A percentile compares a stretch with the other conserved stretches of the same genome.
These are phyloP conservation scores for Diarsia dahlii DNA, from an alignment of 2,888 invertebrate genomes.

Conservation along the genomic window DNA sequence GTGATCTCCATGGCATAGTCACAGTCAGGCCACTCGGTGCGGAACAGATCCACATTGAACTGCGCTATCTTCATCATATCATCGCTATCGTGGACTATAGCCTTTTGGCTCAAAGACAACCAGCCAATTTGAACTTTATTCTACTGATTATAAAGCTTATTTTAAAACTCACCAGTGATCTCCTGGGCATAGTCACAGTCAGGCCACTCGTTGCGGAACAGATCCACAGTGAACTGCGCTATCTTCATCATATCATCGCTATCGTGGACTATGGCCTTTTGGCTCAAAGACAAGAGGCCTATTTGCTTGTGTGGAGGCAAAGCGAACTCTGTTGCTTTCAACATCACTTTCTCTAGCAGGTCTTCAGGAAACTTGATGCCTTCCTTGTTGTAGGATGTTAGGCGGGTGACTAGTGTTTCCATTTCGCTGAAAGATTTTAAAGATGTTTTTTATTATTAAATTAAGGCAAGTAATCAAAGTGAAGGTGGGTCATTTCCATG, in stretches of 20 bases:
- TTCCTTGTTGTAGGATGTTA: conserved; percentile 80
- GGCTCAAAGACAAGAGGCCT: conserved; percentile 76
- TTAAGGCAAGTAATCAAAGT: too few relatives aligned
- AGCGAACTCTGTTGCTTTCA: conserved; percentile 66
- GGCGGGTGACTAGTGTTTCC: conserved; percentile 72
- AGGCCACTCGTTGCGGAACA: conserved; percentile 80
- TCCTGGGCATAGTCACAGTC: conserved; percentile 66
- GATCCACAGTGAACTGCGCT: conserved; percentile 75
- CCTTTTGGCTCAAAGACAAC: conserved; percentile 74
- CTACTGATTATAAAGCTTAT: too few relatives aligned
- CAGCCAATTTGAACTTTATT: conserved; percentile 48
- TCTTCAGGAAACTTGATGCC: conserved; percentile 77
- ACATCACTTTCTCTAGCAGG: conserved; percentile 72
- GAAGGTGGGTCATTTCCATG: too few relatives aligned
- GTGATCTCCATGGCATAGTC: conserved; percentile 71
- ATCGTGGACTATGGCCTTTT: conserved; percentile 65
- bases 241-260: conserved; percentile 73
- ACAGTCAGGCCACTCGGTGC: conserved; percentile 76
- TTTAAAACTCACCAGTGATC: conserved; percentile 73
- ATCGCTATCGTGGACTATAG: conserved; percentile 64
- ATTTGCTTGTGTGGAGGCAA: conserved; percentile 81
- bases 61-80: conserved; percentile 76
- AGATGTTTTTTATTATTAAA: too few relatives aligned
- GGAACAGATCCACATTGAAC: conserved; percentile 76
- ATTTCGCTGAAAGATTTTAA: conserved; percentile 71